These are phyloP conservation scores for Ganaspis brasiliensis DNA, from an alignment of 2,888 invertebrate species.

Conservation along the genomic window DNA sequence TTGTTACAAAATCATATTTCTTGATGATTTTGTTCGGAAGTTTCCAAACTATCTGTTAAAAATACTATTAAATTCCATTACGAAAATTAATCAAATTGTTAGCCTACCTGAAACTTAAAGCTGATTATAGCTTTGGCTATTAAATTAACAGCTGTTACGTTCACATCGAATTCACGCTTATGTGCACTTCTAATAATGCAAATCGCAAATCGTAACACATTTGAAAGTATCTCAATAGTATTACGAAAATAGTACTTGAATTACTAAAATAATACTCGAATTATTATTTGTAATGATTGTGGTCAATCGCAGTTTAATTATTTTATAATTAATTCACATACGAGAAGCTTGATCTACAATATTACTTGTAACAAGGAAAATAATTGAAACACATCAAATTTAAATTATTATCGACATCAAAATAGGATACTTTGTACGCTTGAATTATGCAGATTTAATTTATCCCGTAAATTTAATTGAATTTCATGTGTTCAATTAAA, in stretches of 20 bases:
- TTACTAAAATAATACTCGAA: background rate
- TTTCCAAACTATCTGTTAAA: too few relatives aligned
- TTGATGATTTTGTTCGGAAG: too few relatives aligned
- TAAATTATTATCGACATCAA: background rate
- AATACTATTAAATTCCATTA: too few relatives aligned
- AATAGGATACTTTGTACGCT: background rate
- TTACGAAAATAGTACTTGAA: background rate
- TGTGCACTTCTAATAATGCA: background rate
- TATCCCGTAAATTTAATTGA: background rate
- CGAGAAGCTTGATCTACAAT: background rate
- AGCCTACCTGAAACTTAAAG: conserved; percentile 10
- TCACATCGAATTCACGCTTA: conserved; percentile 10
- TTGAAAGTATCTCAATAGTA: background rate
- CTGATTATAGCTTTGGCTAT: conserved; percentile 23
- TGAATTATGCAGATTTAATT: background rate
- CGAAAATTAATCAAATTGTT: background rate
- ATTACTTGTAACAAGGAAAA: background rate
- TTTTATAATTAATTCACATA: conserved; percentile 1
- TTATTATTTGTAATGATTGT: background rate
- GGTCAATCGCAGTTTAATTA: background rate
- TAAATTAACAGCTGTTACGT: conserved; percentile 34
- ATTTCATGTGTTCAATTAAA: background rate
- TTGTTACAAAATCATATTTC: too few relatives aligned
- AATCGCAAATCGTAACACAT: background rate
- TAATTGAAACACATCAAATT: background rate